Conservation (phyloP, 1,140 invertebrate genomes). For the Augochlora pura region DNA sequence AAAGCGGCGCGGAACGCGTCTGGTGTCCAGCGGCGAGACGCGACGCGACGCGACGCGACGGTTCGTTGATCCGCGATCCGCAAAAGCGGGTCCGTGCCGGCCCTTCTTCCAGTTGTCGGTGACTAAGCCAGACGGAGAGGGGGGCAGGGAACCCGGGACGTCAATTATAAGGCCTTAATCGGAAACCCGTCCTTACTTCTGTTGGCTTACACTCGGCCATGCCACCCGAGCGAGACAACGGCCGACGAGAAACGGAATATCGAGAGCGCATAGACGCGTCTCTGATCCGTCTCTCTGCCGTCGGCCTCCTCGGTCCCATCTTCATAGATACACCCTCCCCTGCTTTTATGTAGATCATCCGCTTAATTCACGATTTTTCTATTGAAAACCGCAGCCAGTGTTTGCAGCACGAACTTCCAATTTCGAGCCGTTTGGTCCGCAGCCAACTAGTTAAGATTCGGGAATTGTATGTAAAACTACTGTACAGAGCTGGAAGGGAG, state of each 20-base stretch:
- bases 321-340: too few relatives aligned
- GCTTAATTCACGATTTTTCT: too few relatives aligned
- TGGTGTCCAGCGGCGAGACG: conserved; percentile 16
- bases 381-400: too few relatives aligned
- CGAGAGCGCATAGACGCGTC: conserved; percentile 30
- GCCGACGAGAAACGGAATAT: conserved; percentile 55
- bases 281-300: conserved; percentile 4
- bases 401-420: too few relatives aligned
- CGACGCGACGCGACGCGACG: conserved; percentile 37
- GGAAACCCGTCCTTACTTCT: conserved; percentile 79
- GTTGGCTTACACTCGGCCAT: conserved; percentile 71
- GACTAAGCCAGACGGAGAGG: conserved; percentile 72
- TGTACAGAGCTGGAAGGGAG: too few relatives aligned
- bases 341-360: too few relatives aligned
- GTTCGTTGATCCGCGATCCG: conserved; percentile 74
- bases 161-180: conserved; percentile 80
- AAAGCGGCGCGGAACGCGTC: conserved; percentile 30
- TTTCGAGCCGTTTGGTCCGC: too few relatives aligned
- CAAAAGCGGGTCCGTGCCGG: conserved; percentile 65
- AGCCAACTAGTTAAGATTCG: too few relatives aligned
- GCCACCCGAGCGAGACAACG: conserved; percentile 59
- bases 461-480: too few relatives aligned
- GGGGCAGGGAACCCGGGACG: conserved; percentile 66
- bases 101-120: conserved; percentile 71
- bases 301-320: background rate